Percentiles rank a stretch among this genome's conserved stretches.
Conservation (phyloP, 2,113 vertebrate genomes). For the Madoqua kirkii region DNA sequence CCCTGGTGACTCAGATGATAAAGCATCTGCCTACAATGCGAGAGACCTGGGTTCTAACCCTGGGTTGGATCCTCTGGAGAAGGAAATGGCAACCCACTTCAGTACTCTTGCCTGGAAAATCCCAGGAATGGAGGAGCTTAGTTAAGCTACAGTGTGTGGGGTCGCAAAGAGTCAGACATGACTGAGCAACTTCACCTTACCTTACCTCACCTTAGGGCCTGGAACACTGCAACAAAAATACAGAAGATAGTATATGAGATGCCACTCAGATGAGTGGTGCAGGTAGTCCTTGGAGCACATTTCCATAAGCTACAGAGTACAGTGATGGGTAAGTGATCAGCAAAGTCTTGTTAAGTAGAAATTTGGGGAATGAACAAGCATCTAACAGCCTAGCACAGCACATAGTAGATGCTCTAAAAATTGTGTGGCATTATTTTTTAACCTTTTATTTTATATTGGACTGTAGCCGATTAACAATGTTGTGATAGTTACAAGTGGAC, state of each 20-base stretch:
- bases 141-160: too few species aligned
- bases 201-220: not conserved
- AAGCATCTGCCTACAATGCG: too few species aligned
- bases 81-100: too few species aligned
- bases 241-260: not conserved
- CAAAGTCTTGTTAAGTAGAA: not conserved
- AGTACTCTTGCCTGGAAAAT: too few species aligned
- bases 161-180: too few species aligned
- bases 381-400: not conserved
- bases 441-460: not conserved
- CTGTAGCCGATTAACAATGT: not conserved
- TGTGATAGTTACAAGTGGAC: not conserved
- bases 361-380: not conserved
- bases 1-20: too few species aligned
- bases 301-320: not conserved
- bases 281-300: not conserved
- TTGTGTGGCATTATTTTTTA: not conserved
- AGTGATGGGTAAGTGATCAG: not conserved
- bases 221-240: not conserved
- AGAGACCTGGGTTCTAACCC: too few species aligned
- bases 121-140: too few species aligned
- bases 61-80: too few species aligned
- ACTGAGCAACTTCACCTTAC: too few species aligned
- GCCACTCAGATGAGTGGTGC: not conserved
- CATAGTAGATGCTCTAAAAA: not conserved